Conservation (phyloP, 1,140 invertebrate genomes). For the Trichomalopsis sarcophagae region DNA sequence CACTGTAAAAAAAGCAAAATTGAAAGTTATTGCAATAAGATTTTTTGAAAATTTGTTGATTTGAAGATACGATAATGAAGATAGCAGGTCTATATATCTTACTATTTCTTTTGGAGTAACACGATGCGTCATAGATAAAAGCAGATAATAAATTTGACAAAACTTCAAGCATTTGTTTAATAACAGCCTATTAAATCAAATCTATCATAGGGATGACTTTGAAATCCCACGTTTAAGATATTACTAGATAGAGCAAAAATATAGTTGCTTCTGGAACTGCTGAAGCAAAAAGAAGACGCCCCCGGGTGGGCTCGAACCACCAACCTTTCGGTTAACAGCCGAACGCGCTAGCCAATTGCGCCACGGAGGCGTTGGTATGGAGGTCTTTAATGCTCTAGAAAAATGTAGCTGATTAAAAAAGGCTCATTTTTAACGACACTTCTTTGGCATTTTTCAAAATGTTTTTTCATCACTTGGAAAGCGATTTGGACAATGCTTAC, state of each 20-base stretch:
- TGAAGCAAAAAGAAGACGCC: constrained; percentile 58
- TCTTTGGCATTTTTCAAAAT: neutral
- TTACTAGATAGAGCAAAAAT: neutral
- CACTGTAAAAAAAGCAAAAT: no score
- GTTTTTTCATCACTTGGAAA: neutral
- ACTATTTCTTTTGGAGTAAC: no score
- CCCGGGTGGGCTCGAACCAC: constrained; percentile 80
- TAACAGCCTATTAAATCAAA: no score
- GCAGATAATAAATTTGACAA: no score
- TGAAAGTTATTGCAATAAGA: no score
- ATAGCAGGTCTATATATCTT: no score
- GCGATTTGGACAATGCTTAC: neutral
- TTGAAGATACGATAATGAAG: no score
- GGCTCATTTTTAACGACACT: neutral
- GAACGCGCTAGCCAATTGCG: constrained; percentile 91
- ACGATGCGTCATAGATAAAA: no score
- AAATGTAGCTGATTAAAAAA: neutral
- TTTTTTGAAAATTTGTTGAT: no score
- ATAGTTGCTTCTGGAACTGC: neutral
- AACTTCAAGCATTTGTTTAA: no score
- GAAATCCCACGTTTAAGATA: no score
- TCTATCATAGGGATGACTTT: no score
- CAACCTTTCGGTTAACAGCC: constrained; percentile 77
- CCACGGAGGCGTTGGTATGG: constrained; percentile 79
- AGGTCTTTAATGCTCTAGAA: neutral